Evolutionary conservation across 2,888 invertebrate genomes (phyloP).

Genomic region (Serrognathus titanus): DNA sequence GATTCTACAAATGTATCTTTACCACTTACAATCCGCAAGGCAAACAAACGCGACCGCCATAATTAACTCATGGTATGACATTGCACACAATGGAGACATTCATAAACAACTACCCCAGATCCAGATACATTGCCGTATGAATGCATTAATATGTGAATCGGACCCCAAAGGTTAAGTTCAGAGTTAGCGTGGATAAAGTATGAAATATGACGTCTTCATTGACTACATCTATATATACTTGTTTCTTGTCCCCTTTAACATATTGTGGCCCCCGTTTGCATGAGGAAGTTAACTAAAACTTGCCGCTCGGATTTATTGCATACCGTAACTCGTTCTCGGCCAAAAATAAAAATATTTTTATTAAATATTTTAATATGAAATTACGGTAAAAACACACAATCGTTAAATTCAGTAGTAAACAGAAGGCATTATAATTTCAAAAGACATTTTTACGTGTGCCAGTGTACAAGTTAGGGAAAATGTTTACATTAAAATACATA

Average conservation of each 20-base stretch:
- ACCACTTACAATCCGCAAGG: slow-evolving; percentile 24
- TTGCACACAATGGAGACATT: slow-evolving; percentile 24
- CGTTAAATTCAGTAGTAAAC: too few species aligned
- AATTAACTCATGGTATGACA: slow-evolving; percentile 29
- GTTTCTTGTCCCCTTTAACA: neutral
- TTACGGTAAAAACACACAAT: too few species aligned
- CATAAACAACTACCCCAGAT: slow-evolving; percentile 33
- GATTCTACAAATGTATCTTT: too few species aligned
- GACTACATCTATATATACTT: slow-evolving; percentile 6
- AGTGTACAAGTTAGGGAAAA: too few species aligned
- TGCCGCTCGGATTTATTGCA: too few species aligned
- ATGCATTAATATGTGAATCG: slow-evolving; percentile 29
- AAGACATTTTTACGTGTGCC: too few species aligned
- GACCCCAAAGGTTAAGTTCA: slow-evolving; percentile 24
- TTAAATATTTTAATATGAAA: too few species aligned
- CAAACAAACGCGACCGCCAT: slow-evolving; percentile 26
- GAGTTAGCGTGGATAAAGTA: slow-evolving; percentile 31
- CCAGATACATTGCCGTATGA: slow-evolving; percentile 29
- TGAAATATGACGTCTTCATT: slow-evolving; percentile 35
- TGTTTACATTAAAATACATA: too few species aligned
- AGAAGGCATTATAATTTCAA: too few species aligned
- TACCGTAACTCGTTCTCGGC: too few species aligned
- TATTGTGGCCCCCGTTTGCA: neutral
- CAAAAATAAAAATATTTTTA: too few species aligned
- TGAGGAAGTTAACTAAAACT: too few species aligned